Conservation (phyloP, 1,140 invertebrate species). For the Drosophila pseudoobscura region DNA sequence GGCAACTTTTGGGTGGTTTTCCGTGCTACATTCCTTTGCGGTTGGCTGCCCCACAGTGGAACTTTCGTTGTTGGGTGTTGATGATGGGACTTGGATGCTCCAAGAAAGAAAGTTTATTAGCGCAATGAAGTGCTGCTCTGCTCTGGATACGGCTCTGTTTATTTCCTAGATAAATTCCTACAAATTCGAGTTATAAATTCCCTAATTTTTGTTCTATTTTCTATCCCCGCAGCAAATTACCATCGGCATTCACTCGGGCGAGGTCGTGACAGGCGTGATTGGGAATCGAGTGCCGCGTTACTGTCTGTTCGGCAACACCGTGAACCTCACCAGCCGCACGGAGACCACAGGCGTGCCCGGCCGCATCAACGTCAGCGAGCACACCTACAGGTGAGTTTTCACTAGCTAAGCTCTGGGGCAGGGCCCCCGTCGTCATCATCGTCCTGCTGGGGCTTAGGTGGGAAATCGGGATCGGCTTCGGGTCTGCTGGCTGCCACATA, state of each 20-base stretch:
- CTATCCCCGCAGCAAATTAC: conserved; percentile 90
- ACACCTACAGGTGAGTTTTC: conserved; percentile 92
- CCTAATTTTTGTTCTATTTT: conserved; percentile 7
- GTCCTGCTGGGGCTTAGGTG: conserved; percentile 3
- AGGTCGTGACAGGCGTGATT: conserved; percentile 98
- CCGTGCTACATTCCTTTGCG: conserved; percentile 52
- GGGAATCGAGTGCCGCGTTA: conserved; percentile 98
- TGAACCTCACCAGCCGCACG: conserved; percentile 96
- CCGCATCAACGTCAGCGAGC: conserved; percentile 96
- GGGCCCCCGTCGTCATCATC: conserved; percentile 33
- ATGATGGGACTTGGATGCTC: conserved; percentile 15
- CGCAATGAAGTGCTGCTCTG: conserved; percentile 63
- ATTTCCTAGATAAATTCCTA: conserved; percentile 19
- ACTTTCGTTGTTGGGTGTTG: conserved; percentile 50
- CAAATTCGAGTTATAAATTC: conserved; percentile 29
- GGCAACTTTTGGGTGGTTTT: conserved; percentile 66
- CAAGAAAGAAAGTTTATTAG: conserved; percentile 65
- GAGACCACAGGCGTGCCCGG: conserved; percentile 97
- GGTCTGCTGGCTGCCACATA: conserved; percentile 39
- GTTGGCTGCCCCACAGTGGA: conserved; percentile 21
- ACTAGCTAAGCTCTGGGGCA: conserved; percentile 38
- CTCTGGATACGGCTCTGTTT: conserved; percentile 18
- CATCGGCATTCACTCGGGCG: conserved; percentile 97
- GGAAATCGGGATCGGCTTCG: conserved; percentile 25
- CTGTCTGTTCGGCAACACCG: conserved; percentile 98